phyloP scores from a whole-genome alignment of 2,797 vertebrate genomes.

The Luscinia megarhynchos region DNA sequence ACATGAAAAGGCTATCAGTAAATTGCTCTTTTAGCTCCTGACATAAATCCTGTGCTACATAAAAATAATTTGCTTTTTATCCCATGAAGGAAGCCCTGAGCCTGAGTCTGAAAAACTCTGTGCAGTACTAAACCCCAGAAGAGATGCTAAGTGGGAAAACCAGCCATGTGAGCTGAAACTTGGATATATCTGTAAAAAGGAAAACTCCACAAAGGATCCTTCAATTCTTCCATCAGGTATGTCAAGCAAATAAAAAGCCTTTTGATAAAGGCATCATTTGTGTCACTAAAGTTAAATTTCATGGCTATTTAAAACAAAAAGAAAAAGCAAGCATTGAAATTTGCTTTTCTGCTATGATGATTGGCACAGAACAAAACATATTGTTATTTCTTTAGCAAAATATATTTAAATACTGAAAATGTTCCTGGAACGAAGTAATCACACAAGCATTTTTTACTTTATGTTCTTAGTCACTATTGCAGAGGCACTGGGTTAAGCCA shows the following conservation, averaged over 20 bases:
- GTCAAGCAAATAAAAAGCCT: neutral
- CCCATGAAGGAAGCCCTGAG: conserved; percentile 86
- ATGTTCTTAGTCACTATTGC: neutral
- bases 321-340: neutral
- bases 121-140: conserved; percentile 85
- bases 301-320: neutral
- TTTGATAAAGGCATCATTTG: neutral
- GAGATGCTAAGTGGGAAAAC: conserved; percentile 91
- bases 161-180: conserved; percentile 83
- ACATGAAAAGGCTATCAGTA: neutral
- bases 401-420: neutral
- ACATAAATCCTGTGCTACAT: neutral
- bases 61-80: neutral
- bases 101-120: conserved; percentile 84
- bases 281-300: neutral
- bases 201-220: conserved; percentile 79
- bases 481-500: neutral
- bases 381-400: neutral
- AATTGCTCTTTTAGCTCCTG: neutral
- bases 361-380: neutral
- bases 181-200: conserved; percentile 91
- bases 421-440: neutral
- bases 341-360: neutral
- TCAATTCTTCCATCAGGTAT: conserved; percentile 79
- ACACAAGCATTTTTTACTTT: neutral